Conservation (phyloP, 2,797 vertebrate genomes). For the Propithecus perrieri region DNA sequence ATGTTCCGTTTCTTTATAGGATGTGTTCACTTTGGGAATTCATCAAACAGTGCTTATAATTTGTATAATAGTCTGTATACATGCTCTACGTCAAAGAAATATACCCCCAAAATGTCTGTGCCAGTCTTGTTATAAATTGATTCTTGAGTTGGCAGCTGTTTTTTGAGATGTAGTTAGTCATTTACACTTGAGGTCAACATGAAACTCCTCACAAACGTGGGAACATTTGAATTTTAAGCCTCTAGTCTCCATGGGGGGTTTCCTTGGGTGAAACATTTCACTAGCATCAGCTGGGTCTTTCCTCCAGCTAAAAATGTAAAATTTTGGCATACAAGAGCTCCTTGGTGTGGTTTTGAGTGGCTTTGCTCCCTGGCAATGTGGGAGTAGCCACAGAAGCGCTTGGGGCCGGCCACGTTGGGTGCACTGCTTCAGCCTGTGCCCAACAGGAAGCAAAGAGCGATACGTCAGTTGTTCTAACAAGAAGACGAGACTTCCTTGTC, state of each 20-base stretch:
- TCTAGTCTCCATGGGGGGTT: constrained; percentile 57
- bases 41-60: background rate
- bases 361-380: background rate
- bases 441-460: constrained; percentile 79
- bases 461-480: constrained; percentile 48
- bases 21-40: background rate
- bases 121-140: background rate
- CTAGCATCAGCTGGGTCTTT: background rate
- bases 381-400: background rate
- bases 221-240: constrained; percentile 22
- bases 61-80: background rate
- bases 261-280: constrained; percentile 53
- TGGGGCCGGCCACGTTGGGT: background rate
- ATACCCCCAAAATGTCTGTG: background rate
- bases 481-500: constrained; percentile 53
- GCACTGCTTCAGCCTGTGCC: fast-evolving
- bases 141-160: background rate
- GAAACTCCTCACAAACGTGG: background rate
- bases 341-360: constrained; percentile 31
- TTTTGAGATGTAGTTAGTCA: background rate
- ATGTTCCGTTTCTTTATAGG: background rate
- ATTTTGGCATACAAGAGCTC: background rate
- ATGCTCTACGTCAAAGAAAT: background rate
- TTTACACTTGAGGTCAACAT: background rate
- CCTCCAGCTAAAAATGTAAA: background rate